phyloP scores from a whole-genome alignment of 2,113 vertebrate genomes.

The Carollia perspicillata region DNA sequence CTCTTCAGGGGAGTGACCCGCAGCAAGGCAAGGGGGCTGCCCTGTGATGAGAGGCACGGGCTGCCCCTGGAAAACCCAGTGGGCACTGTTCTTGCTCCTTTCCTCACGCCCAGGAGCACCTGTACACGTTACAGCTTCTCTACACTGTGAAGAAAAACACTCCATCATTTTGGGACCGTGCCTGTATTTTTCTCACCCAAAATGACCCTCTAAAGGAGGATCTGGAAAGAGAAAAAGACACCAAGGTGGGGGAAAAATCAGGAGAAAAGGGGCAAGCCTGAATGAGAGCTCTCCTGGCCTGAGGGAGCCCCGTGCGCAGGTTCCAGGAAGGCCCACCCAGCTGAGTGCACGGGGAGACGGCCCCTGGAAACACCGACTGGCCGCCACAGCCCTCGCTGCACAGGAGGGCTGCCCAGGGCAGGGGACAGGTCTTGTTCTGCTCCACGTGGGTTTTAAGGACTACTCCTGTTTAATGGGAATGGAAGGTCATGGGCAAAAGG shows the following conservation, averaged over 20 bases:
- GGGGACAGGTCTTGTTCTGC: neutral
- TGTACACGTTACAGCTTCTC: neutral
- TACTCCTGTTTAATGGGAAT: constrained; percentile 17
- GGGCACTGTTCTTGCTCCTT: neutral
- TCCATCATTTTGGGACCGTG: neutral
- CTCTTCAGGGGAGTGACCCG: neutral
- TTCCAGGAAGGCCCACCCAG: neutral
- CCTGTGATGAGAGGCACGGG: neutral
- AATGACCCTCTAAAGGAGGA: neutral
- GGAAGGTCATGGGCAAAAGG: neutral
- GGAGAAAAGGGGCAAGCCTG: neutral
- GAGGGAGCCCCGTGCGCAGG: neutral
- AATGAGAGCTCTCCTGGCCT: neutral
- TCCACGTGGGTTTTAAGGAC: neutral
- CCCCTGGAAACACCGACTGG: neutral
- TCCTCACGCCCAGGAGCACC: neutral
- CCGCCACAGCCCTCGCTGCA: neutral
- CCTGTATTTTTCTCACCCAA: neutral
- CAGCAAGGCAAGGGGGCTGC: neutral
- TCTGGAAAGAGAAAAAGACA: neutral
- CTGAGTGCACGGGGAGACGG: constrained; percentile 3
- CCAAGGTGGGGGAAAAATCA: neutral
- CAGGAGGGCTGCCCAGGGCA: constrained; percentile 41
- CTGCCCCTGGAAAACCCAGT: accelerated
- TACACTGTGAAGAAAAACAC: neutral